phyloP scores from a whole-genome alignment of 2,888 invertebrate species.

The Atethmia centrago region DNA sequence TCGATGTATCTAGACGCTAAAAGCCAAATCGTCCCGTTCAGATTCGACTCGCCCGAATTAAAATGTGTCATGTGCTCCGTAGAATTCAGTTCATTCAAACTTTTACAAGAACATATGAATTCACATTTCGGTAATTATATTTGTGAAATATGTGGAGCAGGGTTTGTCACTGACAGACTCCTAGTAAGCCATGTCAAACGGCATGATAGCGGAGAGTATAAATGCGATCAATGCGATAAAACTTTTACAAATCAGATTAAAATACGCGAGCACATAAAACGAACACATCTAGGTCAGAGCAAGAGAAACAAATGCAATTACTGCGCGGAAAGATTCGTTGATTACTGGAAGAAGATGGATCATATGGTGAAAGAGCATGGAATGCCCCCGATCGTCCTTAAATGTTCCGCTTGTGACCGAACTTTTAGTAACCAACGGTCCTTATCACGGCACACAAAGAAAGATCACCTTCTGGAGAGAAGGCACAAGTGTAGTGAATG shows the following conservation, averaged over 20 bases:
- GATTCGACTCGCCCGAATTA: conserved; percentile 76
- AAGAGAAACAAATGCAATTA: conserved; percentile 74
- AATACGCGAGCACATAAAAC: conserved; percentile 62
- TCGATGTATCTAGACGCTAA: conserved; percentile 72
- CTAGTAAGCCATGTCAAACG: conserved; percentile 70
- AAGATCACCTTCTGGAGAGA: conserved; percentile 82
- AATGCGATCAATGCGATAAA: conserved; percentile 77
- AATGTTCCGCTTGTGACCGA: conserved; percentile 79
- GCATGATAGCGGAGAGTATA: conserved; percentile 75
- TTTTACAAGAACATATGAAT: conserved; percentile 82
- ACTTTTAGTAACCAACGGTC: conserved; percentile 75
- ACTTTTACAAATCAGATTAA: conserved; percentile 67
- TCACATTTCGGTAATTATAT: conserved; percentile 78
- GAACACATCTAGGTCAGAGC: conserved; percentile 62
- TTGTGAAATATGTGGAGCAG: conserved; percentile 75
- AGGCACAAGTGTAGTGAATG: conserved; percentile 84
- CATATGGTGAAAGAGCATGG: conserved; percentile 80
- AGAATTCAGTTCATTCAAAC: conserved; percentile 76
- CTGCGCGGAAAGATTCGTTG: conserved; percentile 74
- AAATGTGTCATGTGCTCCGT: conserved; percentile 75
- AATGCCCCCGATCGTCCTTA: conserved; percentile 69
- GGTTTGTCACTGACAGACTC: conserved; percentile 73
- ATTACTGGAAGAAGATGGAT: conserved; percentile 77
- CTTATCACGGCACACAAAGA: conserved; percentile 75
- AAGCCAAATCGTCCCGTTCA: conserved; percentile 80